Evolutionary conservation across 2,888 invertebrate genomes (phyloP), one percentile per base, ranked within the genome.

Genomic region (Eremobia ochroleuca): DNA sequence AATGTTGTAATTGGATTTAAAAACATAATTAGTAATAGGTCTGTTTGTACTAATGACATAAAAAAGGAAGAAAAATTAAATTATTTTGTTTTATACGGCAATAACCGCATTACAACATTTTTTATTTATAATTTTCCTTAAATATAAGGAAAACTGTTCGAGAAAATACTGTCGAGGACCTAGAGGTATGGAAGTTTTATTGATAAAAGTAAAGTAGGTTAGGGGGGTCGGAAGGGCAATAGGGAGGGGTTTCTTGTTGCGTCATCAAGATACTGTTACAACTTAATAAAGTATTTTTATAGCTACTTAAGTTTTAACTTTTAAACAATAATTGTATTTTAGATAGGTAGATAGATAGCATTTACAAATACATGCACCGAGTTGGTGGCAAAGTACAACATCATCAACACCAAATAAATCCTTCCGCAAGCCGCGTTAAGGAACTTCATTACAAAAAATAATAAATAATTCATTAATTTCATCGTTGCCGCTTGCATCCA

Each of bases 1-100:
- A 52, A 43, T 13, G 25, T 46, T 64, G 25, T 75, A 62, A 77
- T 46, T 77, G 34, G 11, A 6, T 62, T 68, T 46, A 68, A 52
- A 61, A 34, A 61, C 2, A 21, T 13, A 31, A 31, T 40, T 21
- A 25, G 49, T 34, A 59, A 77, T 43, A 49, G 8, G 21, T 77
- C 34, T 65, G 37, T 65, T 66, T 37, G 28, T 21, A 28, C 40
- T 66, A 65, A 76, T 49, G 46, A 66, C 31, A 66, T 28, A 37
- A 21, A 46, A 59, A 66, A 6, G 43, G 18, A 37, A 76, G 31
- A 13, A 62, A 61, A 31, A 40, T 25, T 0, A 11, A 31, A 9
- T 59, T 52, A n/a, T 34, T 4, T 52, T 43, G 28, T 43, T 28
- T 28, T 34, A n/a, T 9, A 40, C n/a, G 15, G 37, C 0, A 40